phyloP scores from a whole-genome alignment of 1,140 invertebrate genomes.

The Aricia agestis region DNA sequence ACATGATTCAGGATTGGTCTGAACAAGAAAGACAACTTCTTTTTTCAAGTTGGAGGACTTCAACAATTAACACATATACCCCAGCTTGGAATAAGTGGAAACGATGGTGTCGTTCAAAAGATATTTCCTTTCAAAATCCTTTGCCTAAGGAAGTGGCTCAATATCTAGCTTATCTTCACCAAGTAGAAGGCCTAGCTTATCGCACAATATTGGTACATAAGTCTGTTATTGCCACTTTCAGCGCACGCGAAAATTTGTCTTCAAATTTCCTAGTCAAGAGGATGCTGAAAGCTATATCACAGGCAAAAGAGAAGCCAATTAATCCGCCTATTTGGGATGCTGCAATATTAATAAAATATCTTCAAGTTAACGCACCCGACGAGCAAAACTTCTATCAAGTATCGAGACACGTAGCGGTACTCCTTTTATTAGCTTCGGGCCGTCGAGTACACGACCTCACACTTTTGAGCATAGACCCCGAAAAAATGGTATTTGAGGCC shows the following conservation, averaged over 20 bases:
- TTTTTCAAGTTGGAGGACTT: slow-evolving; percentile 23
- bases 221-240: neutral
- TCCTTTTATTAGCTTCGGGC: slow-evolving; percentile 23
- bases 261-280: too few relatives aligned
- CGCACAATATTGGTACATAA: neutral
- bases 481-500: slow-evolving; percentile 20
- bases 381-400: slow-evolving; percentile 31
- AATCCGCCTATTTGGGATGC: too few relatives aligned
- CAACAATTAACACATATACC: slow-evolving; percentile 28
- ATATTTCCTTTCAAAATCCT: slow-evolving; percentile 18
- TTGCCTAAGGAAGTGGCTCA: slow-evolving; percentile 15
- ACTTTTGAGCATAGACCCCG: slow-evolving; percentile 13
- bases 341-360: slow-evolving; percentile 28
- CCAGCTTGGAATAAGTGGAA: slow-evolving; percentile 21
- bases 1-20: slow-evolving; percentile 37
- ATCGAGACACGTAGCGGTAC: slow-evolving; percentile 29
- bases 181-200: neutral
- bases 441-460: slow-evolving; percentile 34
- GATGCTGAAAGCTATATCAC: too few relatives aligned
- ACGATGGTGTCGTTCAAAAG: slow-evolving; percentile 20
- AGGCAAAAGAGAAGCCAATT: too few relatives aligned
- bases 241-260: neutral
- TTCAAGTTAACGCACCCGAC: slow-evolving; percentile 41
- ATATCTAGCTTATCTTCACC: slow-evolving; percentile 23
- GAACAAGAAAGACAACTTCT: slow-evolving; percentile 25